Conservation (phyloP, 2,797 vertebrate species). For the Sylvilagus floridanus region DNA sequence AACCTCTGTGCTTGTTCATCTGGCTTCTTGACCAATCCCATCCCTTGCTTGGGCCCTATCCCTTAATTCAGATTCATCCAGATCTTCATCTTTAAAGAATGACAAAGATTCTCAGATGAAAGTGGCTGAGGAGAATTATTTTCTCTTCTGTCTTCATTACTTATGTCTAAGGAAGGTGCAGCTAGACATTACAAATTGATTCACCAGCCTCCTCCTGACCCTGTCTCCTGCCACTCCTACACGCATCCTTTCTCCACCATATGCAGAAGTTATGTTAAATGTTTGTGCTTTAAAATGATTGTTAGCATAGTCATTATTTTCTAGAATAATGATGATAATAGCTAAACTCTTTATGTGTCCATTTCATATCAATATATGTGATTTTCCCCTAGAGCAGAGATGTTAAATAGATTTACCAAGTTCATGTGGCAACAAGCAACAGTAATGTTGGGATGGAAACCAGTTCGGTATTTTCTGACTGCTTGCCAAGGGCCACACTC, state of each 20-base stretch:
- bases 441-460: not conserved
- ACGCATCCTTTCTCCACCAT: rapidly evolving
- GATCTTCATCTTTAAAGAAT: not conserved
- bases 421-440: not conserved
- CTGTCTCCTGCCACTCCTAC: not conserved
- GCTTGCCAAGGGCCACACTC: not conserved
- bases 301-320: not conserved
- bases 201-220: not conserved
- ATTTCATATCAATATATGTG: not conserved
- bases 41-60: no score
- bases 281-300: not conserved
- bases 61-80: not conserved
- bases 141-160: not conserved
- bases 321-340: not conserved
- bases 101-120: not conserved
- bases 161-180: not conserved
- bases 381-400: not conserved
- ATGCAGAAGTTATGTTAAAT: not conserved
- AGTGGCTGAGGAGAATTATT: not conserved
- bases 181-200: not conserved
- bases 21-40: not conserved
- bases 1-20: not conserved
- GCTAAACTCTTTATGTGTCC: not conserved
- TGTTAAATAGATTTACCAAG: not conserved
- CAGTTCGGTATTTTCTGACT: not conserved